Percentiles rank a stretch among this genome's conserved stretches.
Conservation (phyloP, 2,113 vertebrate genomes). For the Genyomyrus donnyi region DNA sequence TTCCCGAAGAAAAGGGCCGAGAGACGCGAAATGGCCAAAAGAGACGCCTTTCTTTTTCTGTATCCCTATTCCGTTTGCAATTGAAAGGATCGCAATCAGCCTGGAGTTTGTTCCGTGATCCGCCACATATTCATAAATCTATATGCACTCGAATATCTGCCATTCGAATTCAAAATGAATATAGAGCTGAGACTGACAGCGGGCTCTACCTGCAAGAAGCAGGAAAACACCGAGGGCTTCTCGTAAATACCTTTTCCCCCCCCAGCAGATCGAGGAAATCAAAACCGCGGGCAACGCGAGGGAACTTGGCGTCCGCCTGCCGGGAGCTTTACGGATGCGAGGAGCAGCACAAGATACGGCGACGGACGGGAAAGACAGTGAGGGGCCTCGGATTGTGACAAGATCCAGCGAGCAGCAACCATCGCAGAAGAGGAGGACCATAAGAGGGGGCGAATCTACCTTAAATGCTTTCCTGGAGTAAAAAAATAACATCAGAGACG, state of each 20-base stretch:
- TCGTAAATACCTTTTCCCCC: conserved; percentile 36
- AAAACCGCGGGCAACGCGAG: conserved; percentile 21
- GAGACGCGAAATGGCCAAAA: conserved; percentile 47
- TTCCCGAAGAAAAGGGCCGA: conserved; percentile 48
- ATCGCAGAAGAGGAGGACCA: conserved; percentile 46
- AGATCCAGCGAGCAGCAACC: conserved; percentile 42
- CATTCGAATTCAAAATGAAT: conserved; percentile 39
- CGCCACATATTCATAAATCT: conserved; percentile 49
- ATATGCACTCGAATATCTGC: conserved; percentile 52
- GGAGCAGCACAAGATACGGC: conserved; percentile 50
- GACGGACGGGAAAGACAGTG: conserved; percentile 52
- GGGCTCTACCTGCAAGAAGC: conserved; percentile 51
- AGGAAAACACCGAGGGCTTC: conserved; percentile 49
- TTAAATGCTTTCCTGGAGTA: conserved; percentile 29
- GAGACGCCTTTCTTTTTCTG: conserved; percentile 39
- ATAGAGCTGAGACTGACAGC: conserved; percentile 47
- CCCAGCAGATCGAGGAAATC: conserved; percentile 21
- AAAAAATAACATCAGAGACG: conserved; percentile 33
- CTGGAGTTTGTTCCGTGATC: conserved; percentile 44
- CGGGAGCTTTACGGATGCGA: conserved; percentile 51
- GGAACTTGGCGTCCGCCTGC: conserved; percentile 44
- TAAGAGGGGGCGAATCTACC: conserved; percentile 23
- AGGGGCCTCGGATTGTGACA: conserved; percentile 39
- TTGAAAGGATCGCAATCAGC: conserved; percentile 47
- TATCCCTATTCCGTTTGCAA: conserved; percentile 43